Evolutionary conservation across 92 coral and sea anemone genomes (phyloP).

Genomic region (Porites divaricata): DNA sequence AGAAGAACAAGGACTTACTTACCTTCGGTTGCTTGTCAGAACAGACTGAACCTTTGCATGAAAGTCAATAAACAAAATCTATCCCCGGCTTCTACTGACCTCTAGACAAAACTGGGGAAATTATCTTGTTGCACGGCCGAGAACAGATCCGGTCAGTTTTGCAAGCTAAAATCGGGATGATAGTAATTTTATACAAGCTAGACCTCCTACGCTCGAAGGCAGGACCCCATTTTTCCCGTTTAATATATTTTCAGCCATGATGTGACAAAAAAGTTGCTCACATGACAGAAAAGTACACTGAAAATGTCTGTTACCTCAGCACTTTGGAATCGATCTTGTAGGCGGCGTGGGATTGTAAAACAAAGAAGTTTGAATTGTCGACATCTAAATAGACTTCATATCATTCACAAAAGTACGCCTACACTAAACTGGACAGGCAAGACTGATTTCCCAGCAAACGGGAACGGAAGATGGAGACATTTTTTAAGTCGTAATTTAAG

Average conservation of each 20-base stretch:
- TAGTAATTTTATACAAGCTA: neutral
- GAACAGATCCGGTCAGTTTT: neutral
- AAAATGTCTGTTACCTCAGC: neutral
- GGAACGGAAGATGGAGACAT: neutral
- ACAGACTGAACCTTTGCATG: neutral
- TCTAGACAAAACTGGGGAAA: neutral
- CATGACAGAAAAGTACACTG: conserved; percentile 15
- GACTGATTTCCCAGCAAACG: neutral
- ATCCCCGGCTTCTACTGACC: neutral
- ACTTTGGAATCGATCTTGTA: conserved; percentile 20
- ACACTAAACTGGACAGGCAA: neutral
- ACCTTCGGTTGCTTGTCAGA: neutral
- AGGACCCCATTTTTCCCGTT: neutral
- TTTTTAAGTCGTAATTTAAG: too few relatives aligned
- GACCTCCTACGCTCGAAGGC: neutral
- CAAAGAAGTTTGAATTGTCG: conserved; percentile 6
- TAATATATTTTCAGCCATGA: conserved; percentile 24
- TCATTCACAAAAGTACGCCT: neutral
- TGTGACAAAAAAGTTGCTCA: conserved; percentile 25
- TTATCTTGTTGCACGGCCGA: neutral
- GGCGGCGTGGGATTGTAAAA: conserved; percentile 8
- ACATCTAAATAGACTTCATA: neutral
- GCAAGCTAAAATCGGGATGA: neutral
- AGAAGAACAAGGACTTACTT: conserved; percentile 2
- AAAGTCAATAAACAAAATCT: neutral